Evolutionary conservation across 2,113 vertebrate genomes (phyloP), one percentile per base, ranked within the genome.

Genomic region (Scytalopus superciliaris): DNA sequence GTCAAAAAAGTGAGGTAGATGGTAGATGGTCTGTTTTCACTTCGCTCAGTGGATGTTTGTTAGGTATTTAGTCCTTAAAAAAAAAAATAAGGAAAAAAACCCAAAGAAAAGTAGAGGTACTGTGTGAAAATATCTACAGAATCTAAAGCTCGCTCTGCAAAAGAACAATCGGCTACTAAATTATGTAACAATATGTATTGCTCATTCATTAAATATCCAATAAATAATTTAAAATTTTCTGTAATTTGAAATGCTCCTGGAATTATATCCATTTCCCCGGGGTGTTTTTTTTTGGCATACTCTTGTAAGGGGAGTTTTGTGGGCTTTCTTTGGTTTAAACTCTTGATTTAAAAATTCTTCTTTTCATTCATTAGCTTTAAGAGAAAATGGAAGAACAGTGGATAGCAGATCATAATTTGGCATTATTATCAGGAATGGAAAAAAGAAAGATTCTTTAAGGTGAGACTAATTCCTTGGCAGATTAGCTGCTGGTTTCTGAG

Each of bases 131-230:
- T 52, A 86, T 30, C 50, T 50, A 35, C 12, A 70, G 68, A 90
- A 74, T 57, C 35, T 87, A 56, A 90, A 92, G 35, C 16, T 47
- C 45, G 11, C 21, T 7, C 12, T 79, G 80, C 42, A 35, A 57
- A 94, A 89, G 76, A 84, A 12, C 59, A 39, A n/a, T 67, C 74
- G 93, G 50, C 73, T 92, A 42, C 50, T 95, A 84, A 93, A 87
- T 89, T 67, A 89, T 84, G n/a, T 66, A 90, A 40, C 22, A 57
- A 25, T 4, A 0, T 49, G 10, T 63, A 62, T 84, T 44, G 64
- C 12, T 67, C 17, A 33, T 89, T 94, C 28, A 39, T 88, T 78
- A 84, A 70, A 55, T 81, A 67, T 27, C n/a, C n/a, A 89, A 59
- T 70, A 63, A 90, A 70, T 89, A 81, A 89, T 75, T 63, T 30